Evolutionary conservation across 2,888 invertebrate genomes (phyloP).

Genomic region (Argyresthia albistria): DNA sequence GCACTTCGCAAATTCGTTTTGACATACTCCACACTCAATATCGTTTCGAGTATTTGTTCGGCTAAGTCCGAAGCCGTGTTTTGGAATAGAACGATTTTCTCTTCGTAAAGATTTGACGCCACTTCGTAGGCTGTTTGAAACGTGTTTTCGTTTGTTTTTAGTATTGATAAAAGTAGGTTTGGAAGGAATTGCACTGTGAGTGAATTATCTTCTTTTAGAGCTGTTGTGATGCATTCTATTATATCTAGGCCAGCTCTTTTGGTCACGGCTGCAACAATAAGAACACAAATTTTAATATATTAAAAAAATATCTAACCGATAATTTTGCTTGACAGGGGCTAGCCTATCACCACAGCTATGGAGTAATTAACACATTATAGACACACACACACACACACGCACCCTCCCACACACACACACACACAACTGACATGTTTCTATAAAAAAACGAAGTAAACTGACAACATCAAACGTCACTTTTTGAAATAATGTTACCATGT

Average conservation of each 20-base stretch:
- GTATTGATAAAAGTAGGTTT: constrained; percentile 18
- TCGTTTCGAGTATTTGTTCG: constrained; percentile 10
- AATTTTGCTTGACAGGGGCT: no score
- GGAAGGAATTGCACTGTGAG: constrained; percentile 26
- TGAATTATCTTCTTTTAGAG: constrained; percentile 27
- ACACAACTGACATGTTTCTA: no score
- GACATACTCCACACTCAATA: neutral
- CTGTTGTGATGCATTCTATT: constrained; percentile 21
- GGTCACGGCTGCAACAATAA: constrained; percentile 26
- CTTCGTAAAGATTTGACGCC: constrained; percentile 21
- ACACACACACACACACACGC: no score
- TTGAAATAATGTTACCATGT: no score
- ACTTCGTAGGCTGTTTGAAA: constrained; percentile 19
- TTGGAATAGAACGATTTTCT: constrained; percentile 31
- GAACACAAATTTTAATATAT: neutral
- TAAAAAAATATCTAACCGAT: no score
- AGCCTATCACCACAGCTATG: no score
- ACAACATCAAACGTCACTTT: no score
- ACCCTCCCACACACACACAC: no score
- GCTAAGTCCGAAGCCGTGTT: constrained; percentile 12
- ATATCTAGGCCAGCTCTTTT: constrained; percentile 28
- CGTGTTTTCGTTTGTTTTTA: constrained; percentile 18
- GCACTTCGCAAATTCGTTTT: neutral
- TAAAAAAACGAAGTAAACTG: no score
- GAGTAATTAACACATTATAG: no score